Conservation (phyloP, 2,888 invertebrate genomes). For the Drosophila emarginata region DNA sequence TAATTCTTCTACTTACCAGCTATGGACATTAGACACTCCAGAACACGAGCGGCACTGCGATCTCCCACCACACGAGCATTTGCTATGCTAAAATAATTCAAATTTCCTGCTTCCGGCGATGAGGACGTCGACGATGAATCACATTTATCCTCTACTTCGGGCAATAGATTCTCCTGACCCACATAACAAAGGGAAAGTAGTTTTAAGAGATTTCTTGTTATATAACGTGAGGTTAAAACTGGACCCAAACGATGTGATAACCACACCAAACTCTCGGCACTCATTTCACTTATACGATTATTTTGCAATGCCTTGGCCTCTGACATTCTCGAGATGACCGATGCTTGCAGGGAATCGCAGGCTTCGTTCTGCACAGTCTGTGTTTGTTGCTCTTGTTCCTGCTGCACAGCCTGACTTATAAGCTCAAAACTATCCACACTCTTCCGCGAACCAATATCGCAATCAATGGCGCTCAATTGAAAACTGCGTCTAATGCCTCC, state of each 20-base stretch:
- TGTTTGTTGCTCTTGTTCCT: slow-evolving; percentile 36
- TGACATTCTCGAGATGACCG: slow-evolving; percentile 80
- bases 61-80: slow-evolving; percentile 89
- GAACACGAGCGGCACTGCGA: slow-evolving; percentile 91
- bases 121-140: background rate
- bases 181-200: slow-evolving; percentile 97
- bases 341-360: slow-evolving; percentile 79
- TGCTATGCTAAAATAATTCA: slow-evolving; percentile 86
- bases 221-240: slow-evolving; percentile 94
- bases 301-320: slow-evolving; percentile 80
- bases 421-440: slow-evolving; percentile 83
- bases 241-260: slow-evolving; percentile 96
- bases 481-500: slow-evolving; percentile 80
- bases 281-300: slow-evolving; percentile 91
- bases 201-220: slow-evolving; percentile 94
- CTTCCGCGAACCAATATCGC: slow-evolving; percentile 86
- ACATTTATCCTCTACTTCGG: slow-evolving; percentile 57
- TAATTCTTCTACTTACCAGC: slow-evolving; percentile 86
- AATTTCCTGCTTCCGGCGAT: slow-evolving; percentile 82
- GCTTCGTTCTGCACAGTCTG: slow-evolving; percentile 46
- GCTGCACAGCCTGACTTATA: slow-evolving; percentile 64
- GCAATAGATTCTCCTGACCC: slow-evolving; percentile 89
- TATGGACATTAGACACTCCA: slow-evolving; percentile 94
- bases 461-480: slow-evolving; percentile 85
- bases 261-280: slow-evolving; percentile 94